Base-by-base conservation (phyloP, 2,888 invertebrate species). In the Drosophila meridionalis region DNA sequence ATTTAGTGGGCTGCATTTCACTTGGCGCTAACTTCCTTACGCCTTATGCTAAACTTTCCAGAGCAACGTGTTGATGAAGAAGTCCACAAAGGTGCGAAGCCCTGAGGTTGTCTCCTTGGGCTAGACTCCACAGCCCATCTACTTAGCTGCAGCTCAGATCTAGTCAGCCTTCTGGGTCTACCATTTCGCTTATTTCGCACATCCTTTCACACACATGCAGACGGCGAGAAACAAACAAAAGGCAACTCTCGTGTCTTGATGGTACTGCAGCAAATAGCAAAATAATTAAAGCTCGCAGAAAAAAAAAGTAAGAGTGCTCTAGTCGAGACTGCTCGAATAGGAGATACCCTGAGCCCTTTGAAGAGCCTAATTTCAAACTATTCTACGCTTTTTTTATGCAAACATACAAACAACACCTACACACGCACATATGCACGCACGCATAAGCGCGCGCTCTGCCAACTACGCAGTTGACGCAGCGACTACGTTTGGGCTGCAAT, bases 31-130 rank as follows among this genome's bases (percentile, higher is more conserved):
- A 84, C 82, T 84, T 84, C 67, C 71, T 80, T 80, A 71, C 73
- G 80, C 66, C 76, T 73, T 73, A 61, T 61, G 55, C 47, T 53
- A 68, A 75, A 78, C 57, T 80, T 75, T 69, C 52, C 43, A 66
- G 69, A 60, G 68, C 68, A 69, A 71, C 84, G 80, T 77, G 78
- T 81, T 83, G 83, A 83, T 83, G 87, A 86, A 83, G 82, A 81
- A 86, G 87, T 86, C 79, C 77, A 64, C 69, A 73, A 82, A 87
- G 84, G 84, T 87, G 87, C 80, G 72, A 83, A 70, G 73, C 70
- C 73, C 50, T n/a, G 58, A 67, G 64, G 86, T 61, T 50, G 55
- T 43, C 40, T 61, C 45, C 7, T 26, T 32, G 28, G 48, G 45
- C 40, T 43, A 12, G 5, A 40, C 38, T n/a, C 6, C 42, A 30